These are phyloP conservation scores for Euleptes europaea DNA, from an alignment of 2,113 vertebrate species.

Conservation along the genomic window DNA sequence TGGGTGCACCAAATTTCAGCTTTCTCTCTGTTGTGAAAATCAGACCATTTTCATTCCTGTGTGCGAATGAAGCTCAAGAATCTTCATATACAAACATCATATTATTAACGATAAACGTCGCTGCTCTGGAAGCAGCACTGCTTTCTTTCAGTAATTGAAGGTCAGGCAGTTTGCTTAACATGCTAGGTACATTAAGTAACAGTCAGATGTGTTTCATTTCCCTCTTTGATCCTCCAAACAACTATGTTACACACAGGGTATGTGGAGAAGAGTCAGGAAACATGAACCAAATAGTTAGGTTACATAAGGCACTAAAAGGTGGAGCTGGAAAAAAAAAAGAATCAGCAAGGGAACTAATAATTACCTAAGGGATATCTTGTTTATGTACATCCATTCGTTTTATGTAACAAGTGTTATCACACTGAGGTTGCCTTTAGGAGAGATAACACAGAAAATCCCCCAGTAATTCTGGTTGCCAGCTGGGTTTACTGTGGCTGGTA, in stretches of 20 bases:
- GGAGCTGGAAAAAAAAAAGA: constrained; percentile 21
- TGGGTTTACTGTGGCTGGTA: not conserved
- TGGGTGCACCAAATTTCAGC: too few species aligned
- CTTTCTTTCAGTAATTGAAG: too few species aligned
- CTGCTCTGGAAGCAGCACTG: too few species aligned
- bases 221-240: not conserved
- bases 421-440: not conserved
- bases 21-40: too few species aligned
- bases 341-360: constrained; percentile 34
- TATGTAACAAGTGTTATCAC: constrained; percentile 40
- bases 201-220: not conserved
- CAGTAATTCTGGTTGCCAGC: not conserved
- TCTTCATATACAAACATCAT: too few species aligned
- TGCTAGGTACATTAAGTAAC: not conserved
- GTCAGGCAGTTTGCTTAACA: not conserved
- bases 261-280: fast-evolving
- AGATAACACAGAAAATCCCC: not conserved
- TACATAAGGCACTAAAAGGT: constrained; percentile 12
- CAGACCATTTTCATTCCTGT: too few species aligned
- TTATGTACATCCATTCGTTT: constrained; percentile 41
- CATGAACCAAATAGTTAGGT: not conserved
- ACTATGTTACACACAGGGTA: not conserved
- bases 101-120: too few species aligned
- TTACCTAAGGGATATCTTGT: constrained; percentile 56
- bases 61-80: too few species aligned